These are phyloP conservation scores for Coregonus sp. DNA, from an alignment of 2,797 vertebrate genomes.

Conservation along the genomic window DNA sequence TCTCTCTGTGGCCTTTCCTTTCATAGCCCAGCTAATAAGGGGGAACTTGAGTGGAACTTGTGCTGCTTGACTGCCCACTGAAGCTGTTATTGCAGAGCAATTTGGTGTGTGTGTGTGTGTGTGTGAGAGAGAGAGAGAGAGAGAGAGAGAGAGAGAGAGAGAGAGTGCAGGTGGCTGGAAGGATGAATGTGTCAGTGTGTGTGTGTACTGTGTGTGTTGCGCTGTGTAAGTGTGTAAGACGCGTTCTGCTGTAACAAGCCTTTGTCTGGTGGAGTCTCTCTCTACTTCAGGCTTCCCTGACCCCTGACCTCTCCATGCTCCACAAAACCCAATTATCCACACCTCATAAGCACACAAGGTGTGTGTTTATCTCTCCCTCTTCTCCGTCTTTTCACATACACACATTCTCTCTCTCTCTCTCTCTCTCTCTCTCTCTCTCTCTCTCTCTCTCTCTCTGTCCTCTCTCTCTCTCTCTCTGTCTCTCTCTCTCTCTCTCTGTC, in stretches of 20 bases:
- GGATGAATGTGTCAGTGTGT: conserved; percentile 29
- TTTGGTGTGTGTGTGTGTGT: conserved; percentile 12
- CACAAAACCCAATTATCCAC: conserved; percentile 61
- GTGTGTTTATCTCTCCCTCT: neutral
- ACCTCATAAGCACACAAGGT: conserved; percentile 31
- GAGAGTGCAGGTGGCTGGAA: conserved; percentile 14
- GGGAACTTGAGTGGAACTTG: conserved; percentile 20
- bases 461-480: no score
- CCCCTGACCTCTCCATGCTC: conserved; percentile 62
- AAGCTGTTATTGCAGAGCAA: conserved; percentile 12
- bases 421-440: no score
- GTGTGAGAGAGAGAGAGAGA: conserved; percentile 1
- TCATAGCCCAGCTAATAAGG: conserved; percentile 32
- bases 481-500: no score
- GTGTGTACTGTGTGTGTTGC: neutral
- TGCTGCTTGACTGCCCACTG: conserved; percentile 46
- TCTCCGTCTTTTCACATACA: neutral
- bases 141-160: conserved; percentile 9
- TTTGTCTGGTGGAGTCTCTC: conserved; percentile 62
- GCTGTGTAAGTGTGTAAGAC: conserved; percentile 24
- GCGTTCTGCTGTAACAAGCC: conserved; percentile 69
- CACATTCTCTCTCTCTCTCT: neutral
- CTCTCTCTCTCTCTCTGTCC: no score
- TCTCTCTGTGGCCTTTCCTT: conserved; percentile 16
- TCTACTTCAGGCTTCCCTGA: conserved; percentile 56